phyloP scores from a whole-genome alignment of 2,888 invertebrate species.

The Aspidiotus destructor region DNA sequence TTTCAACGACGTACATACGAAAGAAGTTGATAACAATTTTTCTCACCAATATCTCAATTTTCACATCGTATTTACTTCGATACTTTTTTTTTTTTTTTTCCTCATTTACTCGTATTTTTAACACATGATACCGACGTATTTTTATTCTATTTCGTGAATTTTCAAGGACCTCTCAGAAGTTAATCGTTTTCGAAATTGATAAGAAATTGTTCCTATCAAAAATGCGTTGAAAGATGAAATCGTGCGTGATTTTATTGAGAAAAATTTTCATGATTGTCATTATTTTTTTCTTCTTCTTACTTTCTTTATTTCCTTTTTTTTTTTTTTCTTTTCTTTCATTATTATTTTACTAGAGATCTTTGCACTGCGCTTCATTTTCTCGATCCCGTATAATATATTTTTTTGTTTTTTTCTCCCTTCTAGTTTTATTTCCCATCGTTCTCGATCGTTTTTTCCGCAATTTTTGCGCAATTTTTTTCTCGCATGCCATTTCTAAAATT shows the following conservation, averaged over 20 bases:
- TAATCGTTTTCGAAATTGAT: slow-evolving; percentile 38
- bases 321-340: neutral
- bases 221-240: neutral
- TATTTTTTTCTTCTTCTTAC: neutral
- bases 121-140: slow-evolving; percentile 9
- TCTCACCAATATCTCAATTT: too few relatives aligned
- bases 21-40: too few relatives aligned
- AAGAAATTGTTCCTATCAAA: neutral
- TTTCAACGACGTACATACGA: too few relatives aligned
- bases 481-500: slow-evolving; percentile 31
- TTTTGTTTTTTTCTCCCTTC: neutral
- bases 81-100: slow-evolving; percentile 33
- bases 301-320: neutral
- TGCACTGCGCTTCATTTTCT: slow-evolving; percentile 31
- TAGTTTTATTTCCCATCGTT: too few relatives aligned
- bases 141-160: slow-evolving; percentile 33
- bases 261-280: neutral
- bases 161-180: slow-evolving; percentile 47
- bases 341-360: slow-evolving; percentile 18
- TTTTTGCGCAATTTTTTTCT: slow-evolving; percentile 27
- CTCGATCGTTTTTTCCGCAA: slow-evolving; percentile 12
- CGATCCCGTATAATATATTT: slow-evolving; percentile 15
- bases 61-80: slow-evolving; percentile 6
- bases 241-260: neutral
- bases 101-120: slow-evolving; percentile 33